Conservation (phyloP, 1,140 invertebrate species). For the Drosophila busckii region DNA sequence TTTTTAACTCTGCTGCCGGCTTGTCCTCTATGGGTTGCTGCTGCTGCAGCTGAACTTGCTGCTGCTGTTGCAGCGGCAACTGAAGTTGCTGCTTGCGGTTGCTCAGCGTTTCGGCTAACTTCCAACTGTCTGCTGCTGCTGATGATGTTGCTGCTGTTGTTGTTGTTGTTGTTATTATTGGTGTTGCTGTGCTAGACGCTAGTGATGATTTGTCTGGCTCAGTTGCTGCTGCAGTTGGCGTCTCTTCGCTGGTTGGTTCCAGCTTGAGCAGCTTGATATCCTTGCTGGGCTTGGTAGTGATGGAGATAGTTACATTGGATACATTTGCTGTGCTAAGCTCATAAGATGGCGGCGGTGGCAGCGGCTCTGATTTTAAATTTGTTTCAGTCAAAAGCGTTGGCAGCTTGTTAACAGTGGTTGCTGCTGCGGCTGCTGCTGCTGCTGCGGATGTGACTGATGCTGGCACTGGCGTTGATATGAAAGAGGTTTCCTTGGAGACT, state of each 20-base stretch:
- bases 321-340: conserved; percentile 48
- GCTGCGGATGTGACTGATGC: not conserved
- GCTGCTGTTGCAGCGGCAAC: conserved; percentile 2
- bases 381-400: conserved; percentile 12
- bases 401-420: conserved; percentile 16
- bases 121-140: too few species aligned
- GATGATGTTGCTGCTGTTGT: conserved; percentile 17
- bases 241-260: conserved; percentile 2
- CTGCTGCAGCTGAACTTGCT: conserved; percentile 8
- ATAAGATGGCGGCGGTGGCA: conserved; percentile 51
- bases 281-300: conserved; percentile 55
- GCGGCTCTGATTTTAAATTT: conserved; percentile 15
- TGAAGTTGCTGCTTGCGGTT: conserved; percentile 32
- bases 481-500: conserved; percentile 79
- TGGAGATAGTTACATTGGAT: conserved; percentile 60
- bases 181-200: conserved; percentile 10
- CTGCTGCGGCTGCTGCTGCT: not conserved
- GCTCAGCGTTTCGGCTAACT: too few species aligned
- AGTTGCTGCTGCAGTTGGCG: not conserved
- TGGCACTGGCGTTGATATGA: conserved; percentile 71
- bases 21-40: conserved; percentile 47
- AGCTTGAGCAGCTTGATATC: conserved; percentile 32
- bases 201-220: conserved; percentile 17
- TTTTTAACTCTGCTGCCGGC: conserved; percentile 4
- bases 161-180: not conserved